Evolutionary conservation across 1,140 invertebrate genomes (phyloP), one percentile per base, ranked within the genome.

Genomic region (Samia ricini): DNA sequence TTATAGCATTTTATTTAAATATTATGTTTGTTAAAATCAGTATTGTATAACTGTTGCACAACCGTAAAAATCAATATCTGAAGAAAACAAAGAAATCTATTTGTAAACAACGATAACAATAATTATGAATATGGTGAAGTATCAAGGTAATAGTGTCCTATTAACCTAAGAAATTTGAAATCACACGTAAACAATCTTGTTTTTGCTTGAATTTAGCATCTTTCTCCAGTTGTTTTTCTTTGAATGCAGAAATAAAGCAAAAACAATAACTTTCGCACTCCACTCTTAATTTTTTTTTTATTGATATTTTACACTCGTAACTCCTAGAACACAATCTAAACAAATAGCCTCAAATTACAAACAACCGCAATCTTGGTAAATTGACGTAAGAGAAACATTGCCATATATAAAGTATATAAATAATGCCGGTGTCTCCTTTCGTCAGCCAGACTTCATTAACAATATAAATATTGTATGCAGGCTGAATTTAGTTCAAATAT

Each of bases 171-270:
- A 49, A 49, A 15, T 49, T 49, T 20, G 15, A 49, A 15, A 49
- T 12, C 48, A 49, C 15, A 15, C 15, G 15, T 49, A 49, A 49
- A 49, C 48, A 49, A 49, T 49, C 15, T 49, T 49, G 48, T 49
- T 49, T 49, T 20, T 49, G 48, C 19, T 49, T 49, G 5, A 15
- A 49, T 49, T 18, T 20, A 49, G 48, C 5, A 12, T 49, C 19
- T 49, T 49, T 49, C 48, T 49, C 48, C 48, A 18, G 48, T 49
- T 49, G 48, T 49, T 49, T 49, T 49, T 49, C 15, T 49, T 49
- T 20, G 19, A 49, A 49, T 49, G 15, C 19, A 49, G 5, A 49
- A 5, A 49, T 49, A 4, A 36, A 8, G 33, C 33, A 4, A 26
- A 49, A 49, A 49, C 48, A 20, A 49, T 20, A 49, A 18, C 48